Evolutionary conservation across 2,113 vertebrate genomes (phyloP).

Genomic region (Corythornis cristatus): DNA sequence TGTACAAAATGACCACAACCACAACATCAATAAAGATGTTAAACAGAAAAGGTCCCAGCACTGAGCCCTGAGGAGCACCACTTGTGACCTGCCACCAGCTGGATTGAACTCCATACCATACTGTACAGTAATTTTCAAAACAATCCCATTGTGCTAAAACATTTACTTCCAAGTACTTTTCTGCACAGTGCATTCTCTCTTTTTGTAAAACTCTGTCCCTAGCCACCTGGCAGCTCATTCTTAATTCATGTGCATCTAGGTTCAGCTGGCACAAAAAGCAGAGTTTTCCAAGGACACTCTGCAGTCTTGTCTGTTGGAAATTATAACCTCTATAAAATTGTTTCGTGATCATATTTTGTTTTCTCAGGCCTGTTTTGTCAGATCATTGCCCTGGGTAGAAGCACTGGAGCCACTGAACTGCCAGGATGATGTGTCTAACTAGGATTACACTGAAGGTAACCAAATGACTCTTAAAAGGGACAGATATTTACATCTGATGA

Average conservation of each 20-base stretch:
- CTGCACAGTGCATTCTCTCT: neutral
- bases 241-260: neutral
- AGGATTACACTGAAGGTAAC: neutral
- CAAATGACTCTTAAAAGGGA: neutral
- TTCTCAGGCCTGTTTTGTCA: conserved; percentile 14
- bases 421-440: neutral
- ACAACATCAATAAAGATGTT: no score
- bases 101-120: no score
- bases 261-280: conserved; percentile 20
- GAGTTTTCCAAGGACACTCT: conserved; percentile 45
- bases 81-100: no score
- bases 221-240: conserved; percentile 9
- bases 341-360: conserved; percentile 36
- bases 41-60: no score
- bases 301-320: conserved; percentile 43
- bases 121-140: neutral
- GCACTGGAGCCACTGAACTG: neutral
- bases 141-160: neutral
- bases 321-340: conserved; percentile 28
- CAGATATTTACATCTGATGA: neutral
- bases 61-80: no score
- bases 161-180: neutral
- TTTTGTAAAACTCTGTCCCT: conserved; percentile 1
- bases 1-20: neutral
- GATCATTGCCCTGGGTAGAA: neutral